Base-by-base conservation (phyloP, 2,113 vertebrate genomes). In the Ammodytes dubius region DNA sequence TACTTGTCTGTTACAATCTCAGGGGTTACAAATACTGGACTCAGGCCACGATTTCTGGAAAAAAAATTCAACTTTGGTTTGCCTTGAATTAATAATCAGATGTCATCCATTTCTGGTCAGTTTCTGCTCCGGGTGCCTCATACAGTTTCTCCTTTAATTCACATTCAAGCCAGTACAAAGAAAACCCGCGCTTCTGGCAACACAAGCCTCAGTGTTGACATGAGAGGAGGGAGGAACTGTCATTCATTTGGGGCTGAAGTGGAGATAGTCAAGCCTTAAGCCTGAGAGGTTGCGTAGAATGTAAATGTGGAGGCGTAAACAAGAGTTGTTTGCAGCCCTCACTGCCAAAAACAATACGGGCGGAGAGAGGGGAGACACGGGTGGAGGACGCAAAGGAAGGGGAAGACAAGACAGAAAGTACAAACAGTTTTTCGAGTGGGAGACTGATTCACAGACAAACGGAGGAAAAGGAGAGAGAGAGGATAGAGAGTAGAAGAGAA, bases 251-350 rank as follows among this genome's bases (percentile, higher is more conserved):
- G 27, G 59, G 56, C 60, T 70, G 69, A 88, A 83, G 65, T 69
- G 74, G 47, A 81, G 68, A 79, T 81, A 17, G 81, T 81, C 80
- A 68, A 77, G 77, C 77, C 49, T 66, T 89, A 89, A 91, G 92
- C 67, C 79, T 14, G 65, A 84, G 85, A 84, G 50, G n/a, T 78
- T 83, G 69, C 15, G 63, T 9, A 64, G 91, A 89, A 93, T 90
- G 83, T 68, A 82, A 92, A 94, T 90, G 74, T 63, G 5, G 74
- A 83, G 58, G 74, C 82, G 88, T 91, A 87, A 91, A 89, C 81
- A 89, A 76, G 67, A 86, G 78, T 50, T 27, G 59, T 88, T 86
- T 83, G 80, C 72, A 75, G 54, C 70, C 61, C 61, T 76, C 74
- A 53, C 75, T 82, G 81, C 82, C 59, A 81, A 82, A 86, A 85